These are phyloP conservation scores for Rhopalosiphum padi DNA, from an alignment of 1,140 invertebrate genomes.

Conservation along the genomic window DNA sequence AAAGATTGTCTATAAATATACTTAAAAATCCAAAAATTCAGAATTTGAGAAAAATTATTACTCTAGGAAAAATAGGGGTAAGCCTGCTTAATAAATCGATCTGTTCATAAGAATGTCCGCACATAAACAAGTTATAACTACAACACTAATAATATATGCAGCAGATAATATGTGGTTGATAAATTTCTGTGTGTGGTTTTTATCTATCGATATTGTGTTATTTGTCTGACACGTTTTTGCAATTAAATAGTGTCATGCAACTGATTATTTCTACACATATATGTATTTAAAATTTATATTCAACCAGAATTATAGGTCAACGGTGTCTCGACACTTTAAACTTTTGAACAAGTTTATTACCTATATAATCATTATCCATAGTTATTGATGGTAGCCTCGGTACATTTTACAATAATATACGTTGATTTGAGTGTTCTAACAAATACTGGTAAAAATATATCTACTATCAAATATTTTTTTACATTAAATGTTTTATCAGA, in stretches of 20 bases:
- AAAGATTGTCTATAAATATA: no score
- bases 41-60: no score
- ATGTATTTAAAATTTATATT: background rate
- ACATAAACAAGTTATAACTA: no score
- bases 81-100: no score
- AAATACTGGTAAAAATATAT: background rate
- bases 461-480: background rate
- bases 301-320: background rate
- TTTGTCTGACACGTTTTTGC: background rate
- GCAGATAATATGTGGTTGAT: no score
- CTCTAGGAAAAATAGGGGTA: no score
- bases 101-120: no score
- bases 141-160: no score
- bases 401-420: background rate
- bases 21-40: no score
- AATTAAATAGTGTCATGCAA: background rate
- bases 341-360: background rate
- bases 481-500: background rate
- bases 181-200: no score
- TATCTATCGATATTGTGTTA: background rate
- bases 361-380: background rate
- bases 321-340: background rate
- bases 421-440: background rate
- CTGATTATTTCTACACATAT: background rate
- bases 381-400: background rate